Base-by-base conservation (phyloP, 2,113 vertebrate genomes). In the Quiscalus mexicanus region DNA sequence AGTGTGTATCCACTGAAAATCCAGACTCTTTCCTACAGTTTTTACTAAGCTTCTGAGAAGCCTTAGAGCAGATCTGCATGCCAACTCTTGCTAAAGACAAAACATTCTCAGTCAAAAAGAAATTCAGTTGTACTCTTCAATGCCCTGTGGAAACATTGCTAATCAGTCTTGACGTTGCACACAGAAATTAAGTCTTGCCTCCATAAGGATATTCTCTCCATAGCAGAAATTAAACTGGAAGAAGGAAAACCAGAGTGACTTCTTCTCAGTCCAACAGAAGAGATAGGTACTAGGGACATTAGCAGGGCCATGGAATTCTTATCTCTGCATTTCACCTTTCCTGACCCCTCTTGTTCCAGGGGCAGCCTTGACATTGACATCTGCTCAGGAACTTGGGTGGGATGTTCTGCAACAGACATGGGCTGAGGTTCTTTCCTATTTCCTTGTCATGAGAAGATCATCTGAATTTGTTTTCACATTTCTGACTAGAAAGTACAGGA, bases 321-420 rank as follows among this genome's bases (percentile, higher is more conserved):
- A 35, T 27, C 19, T 76, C 45, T 52, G 18, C 6, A 27, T 77
- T 94, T 89, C 59, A 13, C 11, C 6, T 33, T 63, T 86, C 18
- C 73, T 65, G 28, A 9, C 14, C 7, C 6, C 31, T 75, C 33
- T 47, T 27, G 6, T 24, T 84, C 39, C 39, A 56, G 33, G 4
- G 16, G 1, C 44, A 79, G 33, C 30, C 1, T 0, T 30, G 10
- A 47, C 47, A 10, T 59, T 42, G 76, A 52, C 11, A 42, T 49
- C 11, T 37, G 6, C 45, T 53, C 28, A 22, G 53, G 11, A 93
- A 56, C 49, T 68, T 20, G 60, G 21, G 12, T 60, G 20, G 16
- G 12, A 76, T 31, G 42, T 31, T 87, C 62, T 73, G 25, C 44
- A 71, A 41, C 15, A 83, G 39, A 47, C 25, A 67, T 0, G 4